Percentiles rank a stretch among this genome's conserved stretches.
These are phyloP conservation scores for Sminthopsis crassicaudata DNA, from an alignment of 2,113 vertebrate genomes.

Conservation along the genomic window DNA sequence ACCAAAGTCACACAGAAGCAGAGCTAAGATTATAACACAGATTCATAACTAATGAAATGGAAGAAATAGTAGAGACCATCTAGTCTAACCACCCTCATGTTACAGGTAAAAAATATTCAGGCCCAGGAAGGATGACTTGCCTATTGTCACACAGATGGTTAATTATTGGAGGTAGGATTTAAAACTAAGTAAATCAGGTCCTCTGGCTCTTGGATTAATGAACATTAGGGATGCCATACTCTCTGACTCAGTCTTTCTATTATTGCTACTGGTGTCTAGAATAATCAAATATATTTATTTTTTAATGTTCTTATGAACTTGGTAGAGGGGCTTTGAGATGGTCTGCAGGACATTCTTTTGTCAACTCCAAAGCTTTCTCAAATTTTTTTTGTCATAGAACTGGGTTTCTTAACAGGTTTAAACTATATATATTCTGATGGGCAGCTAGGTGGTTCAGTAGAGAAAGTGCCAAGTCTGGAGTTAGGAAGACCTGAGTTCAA, in stretches of 20 bases:
- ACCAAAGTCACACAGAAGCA: neutral
- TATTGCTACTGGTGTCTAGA: neutral
- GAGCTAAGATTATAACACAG: neutral
- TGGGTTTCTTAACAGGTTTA: neutral
- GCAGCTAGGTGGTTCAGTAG: no score
- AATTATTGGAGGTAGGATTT: neutral
- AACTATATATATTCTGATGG: no score
- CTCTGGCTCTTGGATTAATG: neutral
- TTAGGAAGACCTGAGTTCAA: no score
- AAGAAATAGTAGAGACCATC: neutral
- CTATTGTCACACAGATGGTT: neutral
- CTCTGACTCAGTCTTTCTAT: neutral
- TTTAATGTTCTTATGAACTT: neutral
- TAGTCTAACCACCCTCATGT: neutral
- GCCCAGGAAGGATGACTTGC: neutral
- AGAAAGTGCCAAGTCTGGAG: no score
- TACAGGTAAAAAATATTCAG: slow-evolving; percentile 34
- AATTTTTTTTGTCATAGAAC: neutral
- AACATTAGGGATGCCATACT: neutral
- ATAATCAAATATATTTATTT: neutral
- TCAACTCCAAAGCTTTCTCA: neutral
- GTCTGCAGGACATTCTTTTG: neutral
- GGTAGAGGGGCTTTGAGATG: no score
- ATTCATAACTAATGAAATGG: neutral
- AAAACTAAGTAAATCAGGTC: neutral